These are phyloP conservation scores for Pomatostomus ruficeps DNA, from an alignment of 2,113 vertebrate species.

Conservation along the genomic window DNA sequence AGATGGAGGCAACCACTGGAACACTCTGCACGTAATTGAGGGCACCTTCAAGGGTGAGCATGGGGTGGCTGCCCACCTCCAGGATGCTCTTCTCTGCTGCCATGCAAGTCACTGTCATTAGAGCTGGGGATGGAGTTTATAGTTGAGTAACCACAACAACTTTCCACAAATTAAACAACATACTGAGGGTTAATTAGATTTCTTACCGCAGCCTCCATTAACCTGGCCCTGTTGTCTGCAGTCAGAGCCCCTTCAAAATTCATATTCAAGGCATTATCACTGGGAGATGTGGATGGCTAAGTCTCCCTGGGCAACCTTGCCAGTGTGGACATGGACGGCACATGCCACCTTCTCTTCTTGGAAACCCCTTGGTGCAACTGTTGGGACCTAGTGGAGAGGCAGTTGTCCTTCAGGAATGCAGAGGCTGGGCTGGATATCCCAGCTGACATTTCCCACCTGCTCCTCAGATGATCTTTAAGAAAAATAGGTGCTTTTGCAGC, in stretches of 20 bases:
- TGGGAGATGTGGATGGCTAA: neutral
- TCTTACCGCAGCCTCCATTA: neutral
- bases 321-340: neutral
- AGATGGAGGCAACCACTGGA: slow-evolving; percentile 54
- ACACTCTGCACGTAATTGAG: slow-evolving; percentile 14
- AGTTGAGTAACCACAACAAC: slow-evolving; percentile 54
- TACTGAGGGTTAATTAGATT: slow-evolving; percentile 60
- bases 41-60: slow-evolving; percentile 30
- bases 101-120: neutral
- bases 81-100: neutral
- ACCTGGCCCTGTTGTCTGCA: neutral
- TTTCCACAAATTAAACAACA: slow-evolving; percentile 54
- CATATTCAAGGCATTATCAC: neutral
- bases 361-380: neutral
- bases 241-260: neutral
- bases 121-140: neutral
- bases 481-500: neutral
- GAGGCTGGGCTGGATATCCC: neutral
- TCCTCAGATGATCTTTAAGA: neutral
- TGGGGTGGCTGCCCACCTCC: neutral
- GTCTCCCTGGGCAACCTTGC: neutral
- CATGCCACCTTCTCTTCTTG: neutral
- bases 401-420: neutral
- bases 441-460: neutral
- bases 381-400: neutral